A percentile compares a stretch with the other conserved stretches of the same genome.
phyloP scores from a whole-genome alignment of 1,140 invertebrate species.

The Drosophila micromelanica region DNA sequence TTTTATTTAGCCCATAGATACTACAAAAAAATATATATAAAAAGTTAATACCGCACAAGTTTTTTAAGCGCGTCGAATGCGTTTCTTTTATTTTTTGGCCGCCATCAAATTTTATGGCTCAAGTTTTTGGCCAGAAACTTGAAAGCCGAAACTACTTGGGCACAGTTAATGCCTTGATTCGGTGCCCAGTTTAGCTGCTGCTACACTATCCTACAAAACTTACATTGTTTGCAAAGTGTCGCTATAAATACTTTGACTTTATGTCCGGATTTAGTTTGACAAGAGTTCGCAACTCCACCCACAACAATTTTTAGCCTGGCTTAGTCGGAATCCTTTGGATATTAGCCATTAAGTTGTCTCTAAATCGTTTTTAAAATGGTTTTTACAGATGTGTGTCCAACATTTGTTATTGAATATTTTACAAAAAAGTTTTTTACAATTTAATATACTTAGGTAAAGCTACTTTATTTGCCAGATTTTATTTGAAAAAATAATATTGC shows the following conservation, averaged over 20 bases:
- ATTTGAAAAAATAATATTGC: no score
- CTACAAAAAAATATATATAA: no score
- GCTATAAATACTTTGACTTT: slow-evolving; percentile 29
- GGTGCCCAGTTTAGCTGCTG: slow-evolving; percentile 3
- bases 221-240: slow-evolving; percentile 28
- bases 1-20: slow-evolving; percentile 11
- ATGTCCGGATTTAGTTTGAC: slow-evolving; percentile 1
- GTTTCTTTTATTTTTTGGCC: slow-evolving; percentile 1
- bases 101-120: slow-evolving; percentile 59
- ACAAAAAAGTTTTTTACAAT: no score
- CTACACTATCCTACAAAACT: slow-evolving; percentile 3
- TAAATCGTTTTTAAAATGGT: background rate
- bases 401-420: background rate
- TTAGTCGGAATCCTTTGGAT: background rate
- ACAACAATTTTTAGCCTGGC: no score
- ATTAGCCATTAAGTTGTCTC: background rate
- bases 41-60: slow-evolving; percentile 15
- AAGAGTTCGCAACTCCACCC: background rate
- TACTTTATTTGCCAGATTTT: no score
- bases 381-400: background rate
- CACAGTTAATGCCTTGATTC: slow-evolving; percentile 30
- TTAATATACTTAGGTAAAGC: no score
- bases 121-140: slow-evolving; percentile 51
- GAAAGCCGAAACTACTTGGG: slow-evolving; percentile 36
- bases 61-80: slow-evolving; percentile 2